These are phyloP conservation scores for Neosilurus mollespiculum DNA, from an alignment of 2,797 vertebrate genomes.

Conservation along the genomic window DNA sequence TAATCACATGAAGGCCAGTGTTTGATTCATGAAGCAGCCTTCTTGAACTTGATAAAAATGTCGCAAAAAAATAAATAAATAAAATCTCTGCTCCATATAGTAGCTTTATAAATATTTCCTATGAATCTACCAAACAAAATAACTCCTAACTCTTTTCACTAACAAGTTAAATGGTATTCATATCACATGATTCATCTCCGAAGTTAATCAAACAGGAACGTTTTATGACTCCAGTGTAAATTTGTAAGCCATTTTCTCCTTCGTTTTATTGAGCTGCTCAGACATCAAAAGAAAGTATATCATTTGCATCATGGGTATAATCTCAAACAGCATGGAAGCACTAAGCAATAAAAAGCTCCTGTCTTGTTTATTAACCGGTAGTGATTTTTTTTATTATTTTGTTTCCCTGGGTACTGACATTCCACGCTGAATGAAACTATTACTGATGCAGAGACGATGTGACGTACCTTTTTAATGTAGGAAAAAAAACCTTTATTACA, in stretches of 20 bases:
- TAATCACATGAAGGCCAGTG: not conserved
- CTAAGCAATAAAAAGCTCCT: constrained; percentile 61
- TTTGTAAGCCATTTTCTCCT: constrained; percentile 55
- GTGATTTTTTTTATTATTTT: not conserved
- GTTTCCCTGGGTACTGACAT: not conserved
- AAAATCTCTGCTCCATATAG: not conserved
- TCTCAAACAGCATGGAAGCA: constrained; percentile 71
- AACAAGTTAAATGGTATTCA: constrained; percentile 71
- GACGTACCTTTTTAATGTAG: constrained; percentile 35
- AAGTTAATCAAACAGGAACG: constrained; percentile 69
- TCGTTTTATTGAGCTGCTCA: constrained; percentile 63
- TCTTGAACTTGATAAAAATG: not conserved
- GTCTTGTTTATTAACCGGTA: constrained; percentile 31
- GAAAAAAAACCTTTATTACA: constrained; percentile 67
- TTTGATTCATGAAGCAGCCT: not conserved
- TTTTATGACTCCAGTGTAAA: constrained; percentile 68
- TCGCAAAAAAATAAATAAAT: not conserved
- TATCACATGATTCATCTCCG: constrained; percentile 69
- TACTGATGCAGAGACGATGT: constrained; percentile 10
- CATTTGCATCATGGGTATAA: constrained; percentile 76
- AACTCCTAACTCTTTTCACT: constrained; percentile 1
- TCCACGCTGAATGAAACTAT: not conserved
- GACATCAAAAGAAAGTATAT: constrained; percentile 77
- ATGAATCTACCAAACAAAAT: constrained; percentile 64
- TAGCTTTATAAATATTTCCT: constrained; percentile 67